Evolutionary conservation across 2,888 invertebrate genomes (phyloP).

Genomic region (Nephrotoma guestfalica): DNA sequence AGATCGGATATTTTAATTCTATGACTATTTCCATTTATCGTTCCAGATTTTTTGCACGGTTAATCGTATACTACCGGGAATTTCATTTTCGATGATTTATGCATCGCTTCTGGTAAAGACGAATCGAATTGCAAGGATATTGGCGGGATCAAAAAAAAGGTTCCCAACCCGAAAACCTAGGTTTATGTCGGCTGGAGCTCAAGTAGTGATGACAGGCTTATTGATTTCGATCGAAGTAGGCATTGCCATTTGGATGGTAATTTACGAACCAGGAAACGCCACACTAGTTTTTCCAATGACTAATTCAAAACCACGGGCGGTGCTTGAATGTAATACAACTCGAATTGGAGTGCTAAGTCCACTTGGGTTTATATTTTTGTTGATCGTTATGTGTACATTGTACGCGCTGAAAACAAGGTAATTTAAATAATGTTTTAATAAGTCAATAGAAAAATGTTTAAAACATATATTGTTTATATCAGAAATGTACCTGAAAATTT

Average conservation of each 20-base stretch:
- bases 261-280: constrained; percentile 44
- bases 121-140: constrained; percentile 58
- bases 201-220: constrained; percentile 45
- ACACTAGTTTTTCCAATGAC: constrained; percentile 34
- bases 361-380: constrained; percentile 52
- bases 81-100: constrained; percentile 59
- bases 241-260: constrained; percentile 35
- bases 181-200: constrained; percentile 46
- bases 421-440: not conserved
- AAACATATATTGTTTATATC: not conserved
- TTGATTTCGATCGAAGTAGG: constrained; percentile 45
- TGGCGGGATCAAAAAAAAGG: constrained; percentile 55
- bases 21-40: not conserved
- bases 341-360: constrained; percentile 44
- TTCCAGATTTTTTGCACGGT: constrained; percentile 38
- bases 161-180: constrained; percentile 52
- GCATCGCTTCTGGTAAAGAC: constrained; percentile 62
- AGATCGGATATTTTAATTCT: not conserved
- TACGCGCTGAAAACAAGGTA: constrained; percentile 54
- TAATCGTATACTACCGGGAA: constrained; percentile 42
- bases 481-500: constrained; percentile 69
- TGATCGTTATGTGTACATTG: constrained; percentile 57
- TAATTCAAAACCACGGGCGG: constrained; percentile 33
- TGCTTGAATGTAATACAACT: constrained; percentile 48
- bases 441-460: not conserved